Evolutionary conservation across 1,140 invertebrate genomes (phyloP), one percentile per base, ranked within the genome.

Genomic region (Saxidomus purpurata): DNA sequence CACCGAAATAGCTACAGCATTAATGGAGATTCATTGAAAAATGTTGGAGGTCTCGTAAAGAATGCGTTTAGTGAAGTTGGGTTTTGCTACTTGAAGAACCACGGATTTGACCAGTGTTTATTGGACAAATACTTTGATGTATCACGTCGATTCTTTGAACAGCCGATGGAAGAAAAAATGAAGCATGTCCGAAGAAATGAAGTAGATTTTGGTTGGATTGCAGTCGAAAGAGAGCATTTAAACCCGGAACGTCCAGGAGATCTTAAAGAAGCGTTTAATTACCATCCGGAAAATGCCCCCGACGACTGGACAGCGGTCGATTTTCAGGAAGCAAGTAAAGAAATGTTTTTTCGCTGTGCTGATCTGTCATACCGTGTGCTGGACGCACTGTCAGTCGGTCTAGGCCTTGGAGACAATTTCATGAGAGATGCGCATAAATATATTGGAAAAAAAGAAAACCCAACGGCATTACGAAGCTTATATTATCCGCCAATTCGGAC

Each of bases 81-180:
- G 25, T 91, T 91, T 49, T 91, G 87, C 34, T 89, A 91, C 36
- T 28, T 91, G n/a, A 91, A 89, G 81, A 89, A 91, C 55, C 87
- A 89, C 61, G 90, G 90, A 19, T 79, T 90, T 1, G 38, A 52
- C 19, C 74, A 79, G 52, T 19, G 71, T 34, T 22, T 90, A 40
- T 34, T 90, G 28, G 69, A 87, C 13, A 52, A 76, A 76, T 88
- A 89, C n/a, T 79, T 79, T n/a, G 17, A n/a, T 49, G 71, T 77
- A 22, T 91, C 90, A 19, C 49, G 25, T 28, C 36, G 69, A 3
- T 89, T 91, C 43, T 91, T 91, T 38, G 38, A 69, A 52, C 80
- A 84, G 40, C 76, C 88, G 28, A 61, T 55, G 13, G 85, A 90
- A 47, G 71, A 88, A 25, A 91, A 91, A 55, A 34, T 49, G 22